A percentile compares a stretch with the other conserved stretches of the same genome.
phyloP scores from a whole-genome alignment of 2,888 invertebrate genomes.

The Zaprionus bogoriensis region DNA sequence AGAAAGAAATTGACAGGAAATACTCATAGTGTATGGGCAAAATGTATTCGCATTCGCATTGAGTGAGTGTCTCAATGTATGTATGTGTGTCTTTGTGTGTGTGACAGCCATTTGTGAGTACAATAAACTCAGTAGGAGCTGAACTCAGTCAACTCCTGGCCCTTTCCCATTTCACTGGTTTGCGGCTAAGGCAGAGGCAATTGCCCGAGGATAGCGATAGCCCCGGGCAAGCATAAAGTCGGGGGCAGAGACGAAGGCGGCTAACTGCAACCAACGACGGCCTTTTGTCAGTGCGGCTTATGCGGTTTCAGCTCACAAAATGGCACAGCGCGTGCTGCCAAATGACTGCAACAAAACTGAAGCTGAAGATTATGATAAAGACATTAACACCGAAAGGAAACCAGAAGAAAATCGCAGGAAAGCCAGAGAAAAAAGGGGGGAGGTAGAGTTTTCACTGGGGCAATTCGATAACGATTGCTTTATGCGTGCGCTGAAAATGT shows the following conservation, averaged over 20 bases:
- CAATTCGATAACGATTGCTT: too few relatives aligned
- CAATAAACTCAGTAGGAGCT: conserved; percentile 9
- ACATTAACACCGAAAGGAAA: conserved; percentile 27
- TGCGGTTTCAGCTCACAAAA: conserved; percentile 28
- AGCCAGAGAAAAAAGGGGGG: neutral
- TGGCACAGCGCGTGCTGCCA: conserved; percentile 36
- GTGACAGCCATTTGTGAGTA: conserved; percentile 10
- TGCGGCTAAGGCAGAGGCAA: conserved; percentile 10
- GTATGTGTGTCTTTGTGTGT: neutral
- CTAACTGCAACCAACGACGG: conserved; percentile 40
- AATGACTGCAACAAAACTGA: conserved; percentile 26
- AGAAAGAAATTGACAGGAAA: conserved; percentile 54
- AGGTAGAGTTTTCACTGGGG: too few relatives aligned
- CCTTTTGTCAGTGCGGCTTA: conserved; percentile 30
- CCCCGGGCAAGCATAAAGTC: neutral
- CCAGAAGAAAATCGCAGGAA: neutral
- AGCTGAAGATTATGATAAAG: conserved; percentile 35
- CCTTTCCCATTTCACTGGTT: too few relatives aligned
- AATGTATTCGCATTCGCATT: conserved; percentile 22
- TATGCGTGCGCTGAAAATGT: too few relatives aligned
- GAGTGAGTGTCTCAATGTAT: too few relatives aligned
- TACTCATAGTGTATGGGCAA: conserved; percentile 29
- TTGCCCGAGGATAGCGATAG: neutral
- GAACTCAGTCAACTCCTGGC: neutral
- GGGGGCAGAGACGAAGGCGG: neutral